Evolutionary conservation across 2,113 vertebrate species (phyloP).

Genomic region (Gambusia affinis): DNA sequence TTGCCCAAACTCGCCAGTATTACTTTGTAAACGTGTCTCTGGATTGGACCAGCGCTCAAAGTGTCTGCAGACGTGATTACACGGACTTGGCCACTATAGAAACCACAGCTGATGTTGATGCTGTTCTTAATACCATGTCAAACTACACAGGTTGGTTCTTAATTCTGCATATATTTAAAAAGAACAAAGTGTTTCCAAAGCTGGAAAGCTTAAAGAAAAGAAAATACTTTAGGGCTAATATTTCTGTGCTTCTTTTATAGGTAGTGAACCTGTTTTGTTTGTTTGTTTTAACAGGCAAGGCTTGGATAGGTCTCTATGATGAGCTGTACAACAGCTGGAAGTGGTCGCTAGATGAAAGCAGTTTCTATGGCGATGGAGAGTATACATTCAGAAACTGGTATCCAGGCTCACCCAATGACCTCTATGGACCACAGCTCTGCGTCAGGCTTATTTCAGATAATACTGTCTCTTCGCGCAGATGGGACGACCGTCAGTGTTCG

Average conservation of each 20-base stretch:
- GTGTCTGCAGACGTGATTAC: no score
- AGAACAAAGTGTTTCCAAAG: no score
- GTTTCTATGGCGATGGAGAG: slow-evolving; percentile 16
- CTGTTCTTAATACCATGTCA: background rate
- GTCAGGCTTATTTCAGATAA: background rate
- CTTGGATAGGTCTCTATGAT: slow-evolving; percentile 55
- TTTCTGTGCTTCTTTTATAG: no score
- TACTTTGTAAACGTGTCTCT: background rate
- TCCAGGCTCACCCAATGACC: accelerated
- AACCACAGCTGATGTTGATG: no score
- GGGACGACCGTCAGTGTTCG: background rate
- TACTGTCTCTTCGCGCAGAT: background rate
- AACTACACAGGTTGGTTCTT: background rate
- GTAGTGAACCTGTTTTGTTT: no score
- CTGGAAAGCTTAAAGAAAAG: no score
- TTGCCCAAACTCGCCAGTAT: background rate
- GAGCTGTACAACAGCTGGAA: slow-evolving; percentile 30
- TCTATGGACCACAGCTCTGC: slow-evolving; percentile 9
- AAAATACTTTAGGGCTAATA: no score
- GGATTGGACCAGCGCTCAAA: no score
- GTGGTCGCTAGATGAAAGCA: slow-evolving; percentile 9
- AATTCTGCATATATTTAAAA: no score
- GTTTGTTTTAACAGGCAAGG: slow-evolving; percentile 9
- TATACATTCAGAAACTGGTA: slow-evolving; percentile 38
- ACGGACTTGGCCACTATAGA: no score